Evolutionary conservation across 2,113 vertebrate species (phyloP), one percentile per base, ranked within the genome.

Genomic region (Scalopus aquaticus): DNA sequence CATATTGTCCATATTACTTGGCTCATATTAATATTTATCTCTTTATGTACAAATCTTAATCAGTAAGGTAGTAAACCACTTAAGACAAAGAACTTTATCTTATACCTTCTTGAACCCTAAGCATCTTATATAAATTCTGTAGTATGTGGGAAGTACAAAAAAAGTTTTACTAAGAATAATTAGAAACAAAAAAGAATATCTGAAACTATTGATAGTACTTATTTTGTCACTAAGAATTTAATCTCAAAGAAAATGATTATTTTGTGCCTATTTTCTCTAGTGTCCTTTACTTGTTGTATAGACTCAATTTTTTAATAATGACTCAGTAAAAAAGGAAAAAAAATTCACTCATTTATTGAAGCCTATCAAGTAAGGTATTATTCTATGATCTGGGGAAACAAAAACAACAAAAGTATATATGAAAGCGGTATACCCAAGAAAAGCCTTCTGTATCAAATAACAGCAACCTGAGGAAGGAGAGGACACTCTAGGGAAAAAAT

Each of bases 221-320:
- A 77, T 94, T 84, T 78, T 91, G n/a, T 8, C 67, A 74, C 76
- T 88, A 92, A 94, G 32, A 83, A 67, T 28, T 74, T 80, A 95
- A 88, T 32, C 35, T 35, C 67, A 42, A 74, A 92, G 9, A 82
- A 76, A 78, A 64, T 87, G 6, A 73, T 22, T 88, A 16, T 69
- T 81, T 73, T 58, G 2, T 58, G 81, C 6, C 32, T 15, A 56
- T 83, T 93, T 91, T 67, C 58, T 82, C 44, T 83, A 87, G 20
- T 79, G 26, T 44, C 28, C 9, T 93, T 84, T 78, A 82, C 28
- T 78, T 90, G 2, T 78, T 81, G 44, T 42, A 35, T 5, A 35
- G n/a, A 65, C 1, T 84, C 17, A 64, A 32, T 79, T 54, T 76
- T 62, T 92, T 93, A 81, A 26, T 84, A 54, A 81, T 77, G 30